Base-by-base conservation (phyloP, 2,113 vertebrate genomes). In the Solenodon paradoxus region DNA sequence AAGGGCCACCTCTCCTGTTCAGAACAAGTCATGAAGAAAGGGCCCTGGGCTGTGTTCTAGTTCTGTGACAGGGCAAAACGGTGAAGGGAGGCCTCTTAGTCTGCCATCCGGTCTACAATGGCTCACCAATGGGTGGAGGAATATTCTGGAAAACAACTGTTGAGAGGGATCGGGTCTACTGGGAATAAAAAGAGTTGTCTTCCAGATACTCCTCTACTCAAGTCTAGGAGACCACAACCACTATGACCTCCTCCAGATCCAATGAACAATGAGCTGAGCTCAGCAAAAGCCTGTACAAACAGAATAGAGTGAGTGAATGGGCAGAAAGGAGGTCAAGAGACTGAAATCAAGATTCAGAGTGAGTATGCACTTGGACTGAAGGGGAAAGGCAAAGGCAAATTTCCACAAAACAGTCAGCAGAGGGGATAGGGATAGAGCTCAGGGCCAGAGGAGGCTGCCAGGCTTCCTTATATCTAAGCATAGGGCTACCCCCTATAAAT, bases 281-380 rank as follows among this genome's bases (percentile, higher is more conserved):
- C 79, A 38, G 53, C n/a, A 24, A 8, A 28, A 55, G 87, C 88
- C 66, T 80, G 49, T 24, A 57, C 22, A 83, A 55, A 40, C 53
- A 71, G 47, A 24, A 7, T 19, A 61, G 63, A 83, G 51, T 88
- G 61, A 82, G 45, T 91, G 90, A 94, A 95, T 45, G 86, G 49
- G 77, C 30, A 97, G 92, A 74, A 94, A 91, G 47, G 57, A 94
- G 90, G 79, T 75, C 96, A 97, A 92, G 91, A 95, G 78, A 59
- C 69, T 72, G 55, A 94, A 92, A 92, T 55, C 59, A 66, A 78
- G 87, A 97, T 87, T 87, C 72, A 64, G 92, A 85, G 38, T 53
- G 42, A 42, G 47, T 79, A 81, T n/a, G 61, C 7, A 49, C 64
- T 53, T 6, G 75, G 85, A 79, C 63, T 30, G 49, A 84, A 82